A percentile compares a stretch with the other conserved stretches of the same genome.
Evolutionary conservation across 2,888 invertebrate genomes (phyloP).

Genomic region (Eilema depressum): DNA sequence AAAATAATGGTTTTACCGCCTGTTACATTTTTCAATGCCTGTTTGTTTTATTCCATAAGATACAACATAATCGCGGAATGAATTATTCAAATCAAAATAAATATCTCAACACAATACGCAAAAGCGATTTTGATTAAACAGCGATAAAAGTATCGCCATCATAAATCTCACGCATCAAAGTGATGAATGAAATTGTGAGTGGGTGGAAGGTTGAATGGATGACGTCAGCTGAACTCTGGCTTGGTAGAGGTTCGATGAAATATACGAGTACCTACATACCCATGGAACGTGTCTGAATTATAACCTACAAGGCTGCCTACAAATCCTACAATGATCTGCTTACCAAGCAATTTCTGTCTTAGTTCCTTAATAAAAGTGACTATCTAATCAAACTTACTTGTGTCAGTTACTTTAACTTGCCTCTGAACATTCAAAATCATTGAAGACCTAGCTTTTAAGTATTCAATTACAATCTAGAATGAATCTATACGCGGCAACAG

Average conservation of each 20-base stretch:
- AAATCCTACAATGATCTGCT: not conserved
- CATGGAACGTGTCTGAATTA: not conserved
- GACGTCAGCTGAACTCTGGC: conserved; percentile 47
- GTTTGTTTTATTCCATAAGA: not conserved
- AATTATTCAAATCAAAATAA: not conserved
- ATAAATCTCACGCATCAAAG: conserved; percentile 36
- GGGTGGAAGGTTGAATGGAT: conserved; percentile 54
- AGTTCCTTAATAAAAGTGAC: too few relatives aligned
- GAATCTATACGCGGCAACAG: conserved; percentile 34
- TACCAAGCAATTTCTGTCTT: not conserved
- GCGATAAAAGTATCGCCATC: conserved; percentile 36
- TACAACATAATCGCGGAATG: not conserved
- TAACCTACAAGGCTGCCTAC: not conserved
- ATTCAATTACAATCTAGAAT: conserved; percentile 26
- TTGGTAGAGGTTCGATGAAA: conserved; percentile 46
- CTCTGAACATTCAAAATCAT: not conserved
- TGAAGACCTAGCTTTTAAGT: conserved; percentile 22
- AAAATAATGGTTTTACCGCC: not conserved
- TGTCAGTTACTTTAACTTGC: not conserved
- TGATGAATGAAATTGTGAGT: conserved; percentile 53
- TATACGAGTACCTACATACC: conserved; percentile 19
- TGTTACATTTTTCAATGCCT: not conserved
- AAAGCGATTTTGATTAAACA: conserved; percentile 38
- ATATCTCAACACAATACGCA: conserved; percentile 11
- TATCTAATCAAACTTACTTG: not conserved